Evolutionary conservation across 2,113 vertebrate genomes (phyloP).

Genomic region (Sturnira hondurensis): DNA sequence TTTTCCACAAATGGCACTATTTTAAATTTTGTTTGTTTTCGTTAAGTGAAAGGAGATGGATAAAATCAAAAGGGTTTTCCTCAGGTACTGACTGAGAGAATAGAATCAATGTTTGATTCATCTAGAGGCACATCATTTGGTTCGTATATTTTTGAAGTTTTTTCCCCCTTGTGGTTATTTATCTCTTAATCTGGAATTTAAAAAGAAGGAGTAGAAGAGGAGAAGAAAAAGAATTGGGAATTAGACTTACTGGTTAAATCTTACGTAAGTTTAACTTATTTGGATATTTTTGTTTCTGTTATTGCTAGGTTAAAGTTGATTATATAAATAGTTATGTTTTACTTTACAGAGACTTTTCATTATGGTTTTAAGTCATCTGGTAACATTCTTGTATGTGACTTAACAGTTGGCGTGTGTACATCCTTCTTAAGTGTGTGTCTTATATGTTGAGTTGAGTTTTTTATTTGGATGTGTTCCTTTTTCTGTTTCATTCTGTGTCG

Average conservation of each 20-base stretch:
- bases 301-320: conserved; percentile 2
- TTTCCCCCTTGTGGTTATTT: conserved; percentile 20
- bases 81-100: not conserved
- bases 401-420: not conserved
- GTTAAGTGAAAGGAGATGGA: not conserved
- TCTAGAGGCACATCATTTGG: conserved; percentile 21
- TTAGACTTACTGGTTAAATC: conserved; percentile 17
- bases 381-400: not conserved
- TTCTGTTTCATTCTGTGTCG: not conserved
- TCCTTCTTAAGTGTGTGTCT: not conserved
- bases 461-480: not conserved
- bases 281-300: not conserved
- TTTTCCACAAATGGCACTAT: not conserved
- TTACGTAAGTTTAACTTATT: conserved; percentile 28
- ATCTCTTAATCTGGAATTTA: conserved; percentile 27
- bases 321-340: conserved; percentile 7
- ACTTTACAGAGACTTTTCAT: conserved; percentile 20
- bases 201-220: not conserved
- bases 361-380: not conserved
- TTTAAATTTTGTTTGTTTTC: conserved; percentile 23
- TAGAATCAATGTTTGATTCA: conserved; percentile 19
- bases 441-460: conserved; percentile 41
- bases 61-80: not conserved
- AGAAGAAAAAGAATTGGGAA: not conserved
- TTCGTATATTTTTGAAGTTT: not conserved